These are phyloP conservation scores for Phaetusa simplex DNA, from an alignment of 2,113 vertebrate genomes.

Conservation along the genomic window DNA sequence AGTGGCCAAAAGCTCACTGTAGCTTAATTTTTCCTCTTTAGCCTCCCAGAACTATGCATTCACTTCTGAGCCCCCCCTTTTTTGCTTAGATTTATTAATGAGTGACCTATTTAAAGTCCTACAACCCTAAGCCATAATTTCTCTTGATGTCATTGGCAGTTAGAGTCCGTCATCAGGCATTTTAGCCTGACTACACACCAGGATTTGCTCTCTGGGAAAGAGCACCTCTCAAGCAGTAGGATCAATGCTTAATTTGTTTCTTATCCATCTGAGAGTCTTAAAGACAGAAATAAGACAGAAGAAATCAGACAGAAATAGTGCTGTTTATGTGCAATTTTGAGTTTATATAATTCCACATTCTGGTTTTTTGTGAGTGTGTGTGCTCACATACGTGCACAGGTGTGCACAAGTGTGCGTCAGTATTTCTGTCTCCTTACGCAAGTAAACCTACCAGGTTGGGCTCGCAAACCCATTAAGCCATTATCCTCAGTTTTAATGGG, in stretches of 20 bases:
- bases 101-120: not conserved
- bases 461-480: not conserved
- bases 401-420: rapidly evolving
- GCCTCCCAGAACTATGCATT: not conserved
- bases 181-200: not conserved
- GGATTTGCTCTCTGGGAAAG: not conserved
- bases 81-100: not conserved
- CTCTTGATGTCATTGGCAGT: not conserved
- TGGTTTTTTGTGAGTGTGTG: not conserved
- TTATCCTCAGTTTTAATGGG: not conserved
- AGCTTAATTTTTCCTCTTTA: not conserved
- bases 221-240: not conserved
- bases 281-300: not conserved
- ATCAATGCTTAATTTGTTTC: not conserved
- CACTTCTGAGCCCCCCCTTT: not conserved
- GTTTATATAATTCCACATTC: not conserved
- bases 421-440: not conserved
- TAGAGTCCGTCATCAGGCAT: rapidly evolving
- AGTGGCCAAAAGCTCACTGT: not conserved
- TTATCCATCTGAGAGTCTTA: not conserved
- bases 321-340: not conserved
- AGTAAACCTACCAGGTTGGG: not conserved
- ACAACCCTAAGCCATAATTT: not conserved
- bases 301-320: not conserved
- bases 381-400: rapidly evolving